Base-by-base conservation (phyloP, 2,888 invertebrate species). In the Xestia c-nigrum region DNA sequence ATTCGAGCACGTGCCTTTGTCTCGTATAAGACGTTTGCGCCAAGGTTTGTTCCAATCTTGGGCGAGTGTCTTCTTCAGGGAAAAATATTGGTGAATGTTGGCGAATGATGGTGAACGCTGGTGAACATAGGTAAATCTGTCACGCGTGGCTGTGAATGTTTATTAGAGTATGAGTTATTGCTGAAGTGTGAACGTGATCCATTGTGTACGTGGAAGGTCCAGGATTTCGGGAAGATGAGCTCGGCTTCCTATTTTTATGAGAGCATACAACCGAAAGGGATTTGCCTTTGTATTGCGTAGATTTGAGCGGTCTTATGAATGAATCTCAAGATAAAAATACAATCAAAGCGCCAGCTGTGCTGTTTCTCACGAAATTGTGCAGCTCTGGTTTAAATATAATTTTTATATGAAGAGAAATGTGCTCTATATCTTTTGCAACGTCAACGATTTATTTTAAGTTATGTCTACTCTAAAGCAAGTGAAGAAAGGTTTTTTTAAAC, bases 151-250 rank as follows among this genome's bases (percentile, higher is more conserved):
- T 77, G 72, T 72, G 72, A 84, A 84, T 86, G 76, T 86, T 71
- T 86, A 86, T 76, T 77, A 70, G 74, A 80, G 52, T 76, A 74
- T 85, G 76, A 80, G 74, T 87, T 80, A 85, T 85, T 80, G 69
- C 61, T 73, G 69, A 78, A 63, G 72, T 78, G 76, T 80, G 63
- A 73, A 72, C 72, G 76, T 76, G 72, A 59, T 65, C 75, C 68
- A 71, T 86, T 86, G 80, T 76, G 69, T 80, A 63, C 43, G 57
- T 50, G 59, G 38, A 66, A 77, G 72, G 72, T 80, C 77, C 74
- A 73, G 63, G 72, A 57, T 72, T 83, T 76, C 0, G 55, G 24
- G 16, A 31, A 74, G 70, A 80, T 80, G 72, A 80, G 70, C 64
- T 69, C 24, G 43, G 61, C 16, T 57, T 57, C 65, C 59, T 40